Conservation (phyloP, 2,888 invertebrate genomes). For the Drosophila setosimentum region DNA sequence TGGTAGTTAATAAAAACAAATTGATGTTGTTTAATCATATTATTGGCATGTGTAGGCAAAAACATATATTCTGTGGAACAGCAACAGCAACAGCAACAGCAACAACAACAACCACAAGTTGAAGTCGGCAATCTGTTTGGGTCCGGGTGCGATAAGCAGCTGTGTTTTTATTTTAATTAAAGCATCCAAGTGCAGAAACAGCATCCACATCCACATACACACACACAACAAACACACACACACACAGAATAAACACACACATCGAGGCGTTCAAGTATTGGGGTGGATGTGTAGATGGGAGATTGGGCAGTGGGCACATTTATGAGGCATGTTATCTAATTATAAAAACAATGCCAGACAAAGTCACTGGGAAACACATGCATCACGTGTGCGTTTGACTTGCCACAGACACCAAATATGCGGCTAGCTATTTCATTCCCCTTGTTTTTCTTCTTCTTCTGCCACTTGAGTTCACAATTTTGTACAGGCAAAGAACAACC, state of each 20-base stretch:
- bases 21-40: background rate
- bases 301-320: slow-evolving; percentile 26
- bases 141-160: slow-evolving; percentile 51
- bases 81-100: slow-evolving; percentile 17
- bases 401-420: slow-evolving; percentile 20
- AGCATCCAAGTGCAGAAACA: slow-evolving; percentile 54
- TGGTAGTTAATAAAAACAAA: background rate
- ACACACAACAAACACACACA: background rate
- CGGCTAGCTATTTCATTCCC: slow-evolving; percentile 9
- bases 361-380: slow-evolving; percentile 21
- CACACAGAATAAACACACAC: background rate
- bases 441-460: background rate
- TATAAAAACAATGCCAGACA: slow-evolving; percentile 47
- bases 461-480: slow-evolving; percentile 30
- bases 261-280: background rate
- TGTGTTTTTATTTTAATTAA: slow-evolving; percentile 75
- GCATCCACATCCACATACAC: slow-evolving; percentile 1
- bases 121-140: slow-evolving; percentile 25
- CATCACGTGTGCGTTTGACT: slow-evolving; percentile 19
- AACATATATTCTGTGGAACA: background rate
- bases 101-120: slow-evolving; percentile 9
- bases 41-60: background rate
- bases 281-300: background rate
- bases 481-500: background rate
- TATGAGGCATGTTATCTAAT: slow-evolving; percentile 66